phyloP scores from a whole-genome alignment of 1,140 invertebrate species.

The Leptinotarsa lineolata region DNA sequence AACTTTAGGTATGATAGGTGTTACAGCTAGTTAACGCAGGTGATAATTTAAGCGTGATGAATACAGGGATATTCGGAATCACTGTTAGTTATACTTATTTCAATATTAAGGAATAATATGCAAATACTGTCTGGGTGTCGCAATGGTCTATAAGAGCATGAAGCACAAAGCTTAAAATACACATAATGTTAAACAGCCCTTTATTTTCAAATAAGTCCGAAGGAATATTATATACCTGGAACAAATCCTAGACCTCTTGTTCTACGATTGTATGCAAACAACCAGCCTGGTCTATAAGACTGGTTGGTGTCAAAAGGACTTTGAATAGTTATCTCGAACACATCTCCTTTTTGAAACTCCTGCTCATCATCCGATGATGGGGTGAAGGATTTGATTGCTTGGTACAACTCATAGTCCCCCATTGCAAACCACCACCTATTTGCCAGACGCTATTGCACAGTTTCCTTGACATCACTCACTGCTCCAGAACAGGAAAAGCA shows the following conservation, averaged over 20 bases:
- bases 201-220: not conserved
- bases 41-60: too few species aligned
- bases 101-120: too few species aligned
- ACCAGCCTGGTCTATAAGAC: constrained; percentile 23
- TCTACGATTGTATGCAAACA: constrained; percentile 45
- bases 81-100: too few species aligned
- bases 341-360: constrained; percentile 46
- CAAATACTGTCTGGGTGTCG: too few species aligned
- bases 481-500: not conserved
- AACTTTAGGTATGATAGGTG: too few species aligned
- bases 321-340: constrained; percentile 41
- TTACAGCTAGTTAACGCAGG: too few species aligned
- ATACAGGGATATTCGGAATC: too few species aligned
- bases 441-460: constrained; percentile 26
- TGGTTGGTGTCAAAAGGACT: constrained; percentile 23
- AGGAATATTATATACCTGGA: constrained; percentile 39
- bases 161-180: too few species aligned
- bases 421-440: constrained; percentile 41
- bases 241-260: constrained; percentile 46
- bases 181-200: too few species aligned
- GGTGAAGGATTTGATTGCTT: constrained; percentile 43
- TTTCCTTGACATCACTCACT: constrained; percentile 31
- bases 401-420: constrained; percentile 47
- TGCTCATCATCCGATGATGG: constrained; percentile 39
- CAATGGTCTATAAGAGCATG: too few species aligned